These are phyloP conservation scores for Tachypleus tridentatus DNA, from an alignment of 1,140 invertebrate genomes.

Conservation along the genomic window DNA sequence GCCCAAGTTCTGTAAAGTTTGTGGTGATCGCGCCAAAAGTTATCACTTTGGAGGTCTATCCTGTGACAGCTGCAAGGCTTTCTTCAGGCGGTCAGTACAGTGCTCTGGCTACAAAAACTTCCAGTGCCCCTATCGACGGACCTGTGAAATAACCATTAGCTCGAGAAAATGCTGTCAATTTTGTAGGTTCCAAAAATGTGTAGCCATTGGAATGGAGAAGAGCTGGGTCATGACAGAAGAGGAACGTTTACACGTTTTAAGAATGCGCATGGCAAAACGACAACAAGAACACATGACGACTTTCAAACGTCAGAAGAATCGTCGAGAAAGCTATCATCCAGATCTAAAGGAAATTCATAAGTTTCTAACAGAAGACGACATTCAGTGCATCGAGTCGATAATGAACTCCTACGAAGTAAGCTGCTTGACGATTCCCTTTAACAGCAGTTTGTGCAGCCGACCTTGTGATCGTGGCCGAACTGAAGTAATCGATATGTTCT, in stretches of 20 bases:
- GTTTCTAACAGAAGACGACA: slow-evolving; percentile 18
- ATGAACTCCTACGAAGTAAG: slow-evolving; percentile 21
- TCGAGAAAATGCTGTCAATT: slow-evolving; percentile 31
- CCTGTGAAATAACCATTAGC: slow-evolving; percentile 31
- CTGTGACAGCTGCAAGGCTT: slow-evolving; percentile 2
- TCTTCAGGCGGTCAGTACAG: slow-evolving; percentile 30
- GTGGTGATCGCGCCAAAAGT: slow-evolving; percentile 31
- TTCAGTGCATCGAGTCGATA: slow-evolving; percentile 16
- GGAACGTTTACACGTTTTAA: slow-evolving; percentile 31
- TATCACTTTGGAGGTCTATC: slow-evolving; percentile 29
- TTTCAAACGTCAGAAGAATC: background rate
- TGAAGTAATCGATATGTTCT: slow-evolving; percentile 31
- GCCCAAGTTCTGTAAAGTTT: slow-evolving; percentile 34
- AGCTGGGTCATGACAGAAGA: slow-evolving; percentile 39
- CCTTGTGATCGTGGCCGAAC: slow-evolving; percentile 9
- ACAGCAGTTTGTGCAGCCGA: slow-evolving; percentile 6
- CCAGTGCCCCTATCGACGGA: slow-evolving; percentile 29
- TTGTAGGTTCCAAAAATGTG: slow-evolving; percentile 36
- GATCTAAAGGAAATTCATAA: slow-evolving; percentile 18
- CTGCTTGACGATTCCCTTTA: slow-evolving; percentile 14
- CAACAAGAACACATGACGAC: slow-evolving; percentile 10
- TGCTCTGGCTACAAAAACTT: slow-evolving; percentile 30
- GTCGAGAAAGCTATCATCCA: slow-evolving; percentile 12
- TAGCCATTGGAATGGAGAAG: slow-evolving; percentile 38
- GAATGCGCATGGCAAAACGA: slow-evolving; percentile 27